A percentile compares a stretch with the other conserved stretches of the same genome.
Conservation (phyloP, 2,797 vertebrate species). For the Pangasius krempfi region DNA sequence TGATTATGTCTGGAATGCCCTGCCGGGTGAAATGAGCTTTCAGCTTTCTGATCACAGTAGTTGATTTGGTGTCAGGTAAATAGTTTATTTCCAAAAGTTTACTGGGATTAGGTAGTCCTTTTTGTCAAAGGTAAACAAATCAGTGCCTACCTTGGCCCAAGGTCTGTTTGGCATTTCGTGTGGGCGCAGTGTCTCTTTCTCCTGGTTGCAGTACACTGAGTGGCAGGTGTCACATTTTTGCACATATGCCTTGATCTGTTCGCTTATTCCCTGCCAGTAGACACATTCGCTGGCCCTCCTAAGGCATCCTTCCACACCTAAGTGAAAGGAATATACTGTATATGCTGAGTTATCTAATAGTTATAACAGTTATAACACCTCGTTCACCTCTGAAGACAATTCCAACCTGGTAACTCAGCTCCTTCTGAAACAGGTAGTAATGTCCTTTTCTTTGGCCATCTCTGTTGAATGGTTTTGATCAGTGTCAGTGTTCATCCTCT, state of each 20-base stretch:
- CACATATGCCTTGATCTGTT: constrained; percentile 35
- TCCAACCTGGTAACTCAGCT: constrained; percentile 35
- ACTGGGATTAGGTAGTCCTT: constrained; percentile 36
- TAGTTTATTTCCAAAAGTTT: constrained; percentile 38
- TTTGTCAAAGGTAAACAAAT: constrained; percentile 20
- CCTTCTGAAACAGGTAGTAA: constrained; percentile 29
- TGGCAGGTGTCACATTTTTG: constrained; percentile 36
- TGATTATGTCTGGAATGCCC: not conserved
- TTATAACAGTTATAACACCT: constrained; percentile 14
- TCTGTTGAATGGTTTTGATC: not conserved
- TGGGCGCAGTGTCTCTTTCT: constrained; percentile 39
- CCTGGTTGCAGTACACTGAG: constrained; percentile 29
- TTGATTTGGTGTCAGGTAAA: constrained; percentile 18
- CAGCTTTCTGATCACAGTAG: constrained; percentile 23
- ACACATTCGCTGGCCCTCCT: constrained; percentile 21
- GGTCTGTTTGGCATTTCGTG: constrained; percentile 29
- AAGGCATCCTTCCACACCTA: not conserved
- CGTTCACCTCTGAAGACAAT: constrained; percentile 43
- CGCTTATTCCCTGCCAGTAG: constrained; percentile 41
- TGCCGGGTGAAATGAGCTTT: not conserved
- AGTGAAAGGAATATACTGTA: constrained; percentile 11
- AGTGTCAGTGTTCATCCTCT: constrained; percentile 2
- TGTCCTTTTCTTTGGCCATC: constrained; percentile 22
- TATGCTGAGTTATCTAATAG: not conserved
- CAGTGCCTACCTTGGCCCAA: constrained; percentile 45